phyloP scores from a whole-genome alignment of 2,113 vertebrate genomes.

The Saguinus midas region DNA sequence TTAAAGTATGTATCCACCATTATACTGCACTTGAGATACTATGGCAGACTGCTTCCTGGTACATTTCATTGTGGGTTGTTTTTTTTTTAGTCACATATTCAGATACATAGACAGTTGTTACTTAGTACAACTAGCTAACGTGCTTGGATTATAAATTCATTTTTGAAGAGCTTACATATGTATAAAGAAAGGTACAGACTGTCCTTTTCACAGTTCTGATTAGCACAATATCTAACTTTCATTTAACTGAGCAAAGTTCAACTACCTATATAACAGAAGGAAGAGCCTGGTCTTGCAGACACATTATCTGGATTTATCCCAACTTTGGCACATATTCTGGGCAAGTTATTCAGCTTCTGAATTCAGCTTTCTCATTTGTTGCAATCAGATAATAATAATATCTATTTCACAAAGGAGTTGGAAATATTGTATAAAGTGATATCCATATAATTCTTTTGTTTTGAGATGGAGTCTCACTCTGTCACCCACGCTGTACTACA shows the following conservation, averaged over 20 bases:
- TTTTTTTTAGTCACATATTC: not conserved
- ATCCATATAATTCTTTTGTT: not conserved
- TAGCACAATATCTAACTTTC: not conserved
- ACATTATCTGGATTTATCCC: not conserved
- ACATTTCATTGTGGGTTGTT: not conserved
- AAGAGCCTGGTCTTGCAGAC: not conserved
- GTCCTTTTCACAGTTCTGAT: not conserved
- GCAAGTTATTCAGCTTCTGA: not conserved
- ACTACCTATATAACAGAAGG: not conserved
- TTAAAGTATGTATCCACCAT: not conserved
- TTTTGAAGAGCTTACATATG: not conserved
- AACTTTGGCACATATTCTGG: not conserved
- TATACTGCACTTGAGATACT: not conserved
- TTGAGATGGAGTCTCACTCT: too few species aligned
- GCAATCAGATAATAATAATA: not conserved
- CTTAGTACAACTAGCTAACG: not conserved
- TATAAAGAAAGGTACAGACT: not conserved
- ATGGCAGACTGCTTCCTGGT: not conserved
- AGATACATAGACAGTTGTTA: not conserved
- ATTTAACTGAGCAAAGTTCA: not conserved
- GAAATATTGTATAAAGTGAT: not conserved
- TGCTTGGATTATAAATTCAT: not conserved
- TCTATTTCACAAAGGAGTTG: not conserved
- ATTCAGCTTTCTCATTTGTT: conserved; percentile 16
- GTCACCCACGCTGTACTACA: too few species aligned